phyloP scores from a whole-genome alignment of 2,888 invertebrate species.

The Brachypterus glaber region DNA sequence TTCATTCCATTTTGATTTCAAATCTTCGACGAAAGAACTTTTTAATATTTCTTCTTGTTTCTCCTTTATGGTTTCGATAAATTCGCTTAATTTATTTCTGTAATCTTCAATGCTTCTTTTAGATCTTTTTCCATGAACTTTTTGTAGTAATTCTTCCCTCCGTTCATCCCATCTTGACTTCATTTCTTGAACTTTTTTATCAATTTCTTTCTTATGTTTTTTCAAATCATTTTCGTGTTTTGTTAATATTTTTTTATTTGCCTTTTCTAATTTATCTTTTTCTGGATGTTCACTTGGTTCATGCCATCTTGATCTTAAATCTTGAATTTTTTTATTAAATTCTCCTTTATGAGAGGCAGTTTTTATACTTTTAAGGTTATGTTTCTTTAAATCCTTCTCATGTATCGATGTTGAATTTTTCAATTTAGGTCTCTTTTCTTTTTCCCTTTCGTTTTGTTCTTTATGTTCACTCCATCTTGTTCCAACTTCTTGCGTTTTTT shows the following conservation, averaged over 20 bases:
- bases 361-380: too few species aligned
- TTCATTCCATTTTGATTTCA: neutral
- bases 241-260: constrained; percentile 6
- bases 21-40: neutral
- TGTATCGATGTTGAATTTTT: constrained; percentile 3
- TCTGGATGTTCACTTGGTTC: constrained; percentile 4
- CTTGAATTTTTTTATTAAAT: too few species aligned
- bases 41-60: too few species aligned
- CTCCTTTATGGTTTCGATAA: neutral
- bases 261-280: constrained; percentile 7
- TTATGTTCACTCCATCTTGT: too few species aligned
- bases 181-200: constrained; percentile 14
- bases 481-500: too few species aligned
- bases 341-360: too few species aligned
- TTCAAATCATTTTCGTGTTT: constrained; percentile 6
- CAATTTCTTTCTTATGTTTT: constrained; percentile 10
- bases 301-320: too few species aligned
- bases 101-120: too few species aligned
- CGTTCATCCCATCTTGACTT: constrained; percentile 6
- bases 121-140: neutral
- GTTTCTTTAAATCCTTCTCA: too few species aligned
- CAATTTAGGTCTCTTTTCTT: constrained; percentile 3
- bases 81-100: too few species aligned
- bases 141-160: neutral
- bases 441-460: too few species aligned